These are phyloP conservation scores for Drosophila fungiperda DNA, from an alignment of 2,888 invertebrate genomes.

Conservation along the genomic window DNA sequence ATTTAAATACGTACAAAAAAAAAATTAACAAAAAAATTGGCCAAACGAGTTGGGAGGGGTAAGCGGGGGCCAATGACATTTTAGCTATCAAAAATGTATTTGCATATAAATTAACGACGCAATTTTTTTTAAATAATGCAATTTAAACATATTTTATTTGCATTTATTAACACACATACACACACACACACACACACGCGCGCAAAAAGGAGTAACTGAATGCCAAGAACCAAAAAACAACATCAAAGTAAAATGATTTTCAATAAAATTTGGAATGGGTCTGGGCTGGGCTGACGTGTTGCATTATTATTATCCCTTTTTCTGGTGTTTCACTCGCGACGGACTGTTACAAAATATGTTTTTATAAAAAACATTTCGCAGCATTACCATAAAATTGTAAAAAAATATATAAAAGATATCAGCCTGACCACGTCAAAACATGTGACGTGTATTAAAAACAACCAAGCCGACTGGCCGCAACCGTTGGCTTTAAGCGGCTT, in stretches of 20 bases:
- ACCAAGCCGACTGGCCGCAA: conserved; percentile 37
- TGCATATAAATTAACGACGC: conserved; percentile 78
- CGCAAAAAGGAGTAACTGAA: conserved; percentile 44
- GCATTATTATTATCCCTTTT: conserved; percentile 71
- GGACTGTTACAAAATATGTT: conserved; percentile 78
- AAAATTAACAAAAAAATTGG: conserved; percentile 3
- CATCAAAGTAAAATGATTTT: conserved; percentile 75
- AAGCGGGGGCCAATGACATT: conserved; percentile 64
- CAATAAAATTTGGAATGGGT: conserved; percentile 57
- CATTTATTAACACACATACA: conserved; percentile 68
- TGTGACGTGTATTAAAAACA: conserved; percentile 78
- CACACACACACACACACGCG: background rate
- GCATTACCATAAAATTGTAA: conserved; percentile 76
- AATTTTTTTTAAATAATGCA: conserved; percentile 76
- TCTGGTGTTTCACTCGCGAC: conserved; percentile 38
- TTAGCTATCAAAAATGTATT: conserved; percentile 80
- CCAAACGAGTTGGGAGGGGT: background rate
- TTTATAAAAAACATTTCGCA: conserved; percentile 73
- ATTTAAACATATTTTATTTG: conserved; percentile 81
- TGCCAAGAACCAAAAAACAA: conserved; percentile 47
- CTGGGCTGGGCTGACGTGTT: conserved; percentile 35
- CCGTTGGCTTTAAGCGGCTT: conserved; percentile 72
- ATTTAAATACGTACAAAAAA: conserved; percentile 67
- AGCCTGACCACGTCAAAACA: conserved; percentile 72
- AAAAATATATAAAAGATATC: conserved; percentile 49